Evolutionary conservation across 2,888 invertebrate genomes (phyloP), one percentile per base, ranked within the genome.

Genomic region (Hypena proboscidalis): DNA sequence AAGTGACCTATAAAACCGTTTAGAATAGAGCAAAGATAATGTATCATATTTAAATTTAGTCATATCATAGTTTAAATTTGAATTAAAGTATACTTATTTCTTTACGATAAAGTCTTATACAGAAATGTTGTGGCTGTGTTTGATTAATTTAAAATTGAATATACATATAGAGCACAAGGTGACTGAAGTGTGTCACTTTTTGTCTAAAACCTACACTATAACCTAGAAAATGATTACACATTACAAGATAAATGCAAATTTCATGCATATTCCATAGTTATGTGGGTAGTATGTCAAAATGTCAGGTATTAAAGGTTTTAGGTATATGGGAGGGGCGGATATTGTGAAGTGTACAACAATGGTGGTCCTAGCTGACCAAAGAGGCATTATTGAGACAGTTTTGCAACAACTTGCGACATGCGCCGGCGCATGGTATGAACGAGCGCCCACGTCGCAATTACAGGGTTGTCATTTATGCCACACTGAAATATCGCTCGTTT

Each of bases 401-500:
- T 76, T 74, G 69, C 70, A 81, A 83, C 38, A 17, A 47, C 58
- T 76, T 77, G 74, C 77, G 67, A 70, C 70, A 67, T 51, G 60
- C 58, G 55, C 63, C 46, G 48, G 65, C 66, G 66, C 68, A 65
- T 55, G 60, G 53, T 53, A 67, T 58, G 51, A 56, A 62, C 64
- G 39, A 43, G 43, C 42, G 45, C 67, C 49, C 51, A 52, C 58
- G 52, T 43, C 37, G 25, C 48, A 39, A 46, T 44, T 50, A 43
- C 47, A 64, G 67, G 60, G 67, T 46, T 68, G 58, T 31, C 52
- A 50, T 36, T n/a, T n/a, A 46, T 41, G 34, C 11, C 39, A 54
- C 33, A 23, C 11, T 42, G 35, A 48, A 51, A 49, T 50, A 46
- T 41, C 36, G 21, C 33, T 17, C 20, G 13, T 38, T 46, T 49